phyloP scores from a whole-genome alignment of 2,797 vertebrate species.

The Macropodus opercularis region DNA sequence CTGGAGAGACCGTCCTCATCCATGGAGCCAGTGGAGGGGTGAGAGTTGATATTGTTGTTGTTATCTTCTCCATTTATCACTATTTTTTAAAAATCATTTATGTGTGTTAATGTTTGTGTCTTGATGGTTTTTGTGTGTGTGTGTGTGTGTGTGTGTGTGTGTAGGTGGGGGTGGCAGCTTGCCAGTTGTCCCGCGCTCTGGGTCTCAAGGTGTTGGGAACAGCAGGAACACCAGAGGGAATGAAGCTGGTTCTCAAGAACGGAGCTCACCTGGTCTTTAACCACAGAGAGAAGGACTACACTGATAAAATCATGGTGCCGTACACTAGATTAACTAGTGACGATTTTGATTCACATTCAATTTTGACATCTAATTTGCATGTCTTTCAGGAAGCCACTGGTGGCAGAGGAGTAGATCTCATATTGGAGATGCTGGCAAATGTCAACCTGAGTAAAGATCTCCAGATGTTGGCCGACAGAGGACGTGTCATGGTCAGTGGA shows the following conservation, averaged over 20 bases:
- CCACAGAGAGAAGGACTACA: constrained; percentile 87
- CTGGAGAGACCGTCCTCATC: constrained; percentile 89
- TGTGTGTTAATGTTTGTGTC: neutral
- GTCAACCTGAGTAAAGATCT: constrained; percentile 90
- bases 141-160: constrained; percentile 15
- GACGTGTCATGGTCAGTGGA: constrained; percentile 86
- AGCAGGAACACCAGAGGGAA: constrained; percentile 88
- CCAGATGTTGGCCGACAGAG: constrained; percentile 82
- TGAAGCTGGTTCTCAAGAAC: constrained; percentile 80
- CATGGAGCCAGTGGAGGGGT: constrained; percentile 96
- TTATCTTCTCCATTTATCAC: neutral
- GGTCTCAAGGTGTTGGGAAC: constrained; percentile 91
- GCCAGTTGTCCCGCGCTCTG: constrained; percentile 88
- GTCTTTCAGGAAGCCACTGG: constrained; percentile 77
- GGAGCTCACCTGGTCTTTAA: constrained; percentile 91
- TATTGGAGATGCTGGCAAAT: constrained; percentile 94
- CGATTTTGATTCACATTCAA: too few relatives aligned
- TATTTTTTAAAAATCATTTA: too few relatives aligned
- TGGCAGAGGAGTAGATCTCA: constrained; percentile 83
- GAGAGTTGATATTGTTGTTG: constrained; percentile 38
- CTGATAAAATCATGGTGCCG: constrained; percentile 87
- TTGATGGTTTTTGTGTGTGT: rapidly evolving
- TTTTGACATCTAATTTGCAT: too few relatives aligned
- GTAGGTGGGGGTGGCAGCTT: constrained; percentile 90
- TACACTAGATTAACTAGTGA: too few relatives aligned